Base-by-base conservation (phyloP, 2,888 invertebrate genomes). In the Lucinisca nassula region DNA sequence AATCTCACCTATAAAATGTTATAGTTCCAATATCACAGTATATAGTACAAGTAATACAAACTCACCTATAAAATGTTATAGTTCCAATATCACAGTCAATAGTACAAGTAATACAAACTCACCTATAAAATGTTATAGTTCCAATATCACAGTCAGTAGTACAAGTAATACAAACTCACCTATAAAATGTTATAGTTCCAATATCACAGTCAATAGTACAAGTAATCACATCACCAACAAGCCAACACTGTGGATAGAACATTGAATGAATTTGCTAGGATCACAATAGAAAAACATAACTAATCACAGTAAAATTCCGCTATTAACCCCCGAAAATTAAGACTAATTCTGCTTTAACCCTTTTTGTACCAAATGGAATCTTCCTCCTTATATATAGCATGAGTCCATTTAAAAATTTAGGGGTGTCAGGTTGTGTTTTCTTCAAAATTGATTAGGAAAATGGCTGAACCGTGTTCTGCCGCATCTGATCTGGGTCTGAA, bases 211-310 rank as follows among this genome's bases (percentile, higher is more conserved):
- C 98, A 37, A 98, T 96, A 83, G 98, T 97, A 92, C 98, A 97
- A 0, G 97, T 98, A 82, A 98, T 98, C 77, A 98, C 97, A 96
- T 98, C 98, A 27, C 98, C 98, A n/a, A 97, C 97, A 90, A 98
- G 97, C 98, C 98, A 98, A 27, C 97, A 96, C 96, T 96, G 91
- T 32, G 21, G 21, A 67, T 21, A 67, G 30, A 67, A 21, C 8
- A 14, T 12, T 12, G 45, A 45, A 8, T 45, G 45, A n/a, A n/a
- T n/a, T n/a, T n/a, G n/a, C n/a, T n/a, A n/a, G n/a, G n/a, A n/a
- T n/a, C n/a, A n/a, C n/a, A n/a, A n/a, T n/a, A n/a, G n/a, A n/a
- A n/a, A n/a, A n/a, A n/a, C n/a, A n/a, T n/a, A n/a, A n/a, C n/a
- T n/a, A n/a, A n/a, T n/a, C n/a, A n/a, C n/a, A n/a, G n/a, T n/a